Conservation (phyloP, 2,888 invertebrate species). For the Harmothoe impar region DNA sequence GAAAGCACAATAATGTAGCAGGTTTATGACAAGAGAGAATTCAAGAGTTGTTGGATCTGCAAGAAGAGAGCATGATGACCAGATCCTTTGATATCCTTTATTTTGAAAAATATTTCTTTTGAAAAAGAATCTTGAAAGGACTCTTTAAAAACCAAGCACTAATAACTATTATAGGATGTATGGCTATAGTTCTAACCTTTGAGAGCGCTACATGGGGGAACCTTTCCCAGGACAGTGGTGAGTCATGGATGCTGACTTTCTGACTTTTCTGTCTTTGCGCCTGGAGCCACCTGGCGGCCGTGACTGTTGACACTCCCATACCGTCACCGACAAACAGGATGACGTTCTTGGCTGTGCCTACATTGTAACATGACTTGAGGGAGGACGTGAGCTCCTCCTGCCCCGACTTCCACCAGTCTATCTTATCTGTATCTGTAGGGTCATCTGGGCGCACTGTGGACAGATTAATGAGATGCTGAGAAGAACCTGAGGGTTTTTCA, state of each 20-base stretch:
- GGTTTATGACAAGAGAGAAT: no score
- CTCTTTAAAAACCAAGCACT: no score
- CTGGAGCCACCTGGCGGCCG: slow-evolving; percentile 77
- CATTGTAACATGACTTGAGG: slow-evolving; percentile 85
- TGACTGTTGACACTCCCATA: slow-evolving; percentile 85
- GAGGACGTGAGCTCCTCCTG: slow-evolving; percentile 85
- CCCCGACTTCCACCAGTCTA: slow-evolving; percentile 84
- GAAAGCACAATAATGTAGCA: no score
- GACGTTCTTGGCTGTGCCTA: slow-evolving; percentile 79
- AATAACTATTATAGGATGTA: no score
- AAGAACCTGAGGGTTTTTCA: no score
- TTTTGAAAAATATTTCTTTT: no score
- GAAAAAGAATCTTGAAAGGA: no score
- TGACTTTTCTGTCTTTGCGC: slow-evolving; percentile 74
- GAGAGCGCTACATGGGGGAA: slow-evolving; percentile 89
- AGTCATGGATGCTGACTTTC: slow-evolving; percentile 86
- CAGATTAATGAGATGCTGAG: no score
- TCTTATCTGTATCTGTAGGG: not conserved
- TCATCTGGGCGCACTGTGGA: not conserved
- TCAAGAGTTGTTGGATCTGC: no score
- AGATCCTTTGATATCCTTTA: no score
- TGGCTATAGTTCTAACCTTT: no score
- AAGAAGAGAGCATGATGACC: no score
- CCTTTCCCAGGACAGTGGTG: slow-evolving; percentile 88
- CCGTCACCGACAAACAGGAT: slow-evolving; percentile 81